Percentiles rank a stretch among this genome's conserved stretches.
Conservation (phyloP, 2,797 vertebrate genomes). For the Pampus argenteus region DNA sequence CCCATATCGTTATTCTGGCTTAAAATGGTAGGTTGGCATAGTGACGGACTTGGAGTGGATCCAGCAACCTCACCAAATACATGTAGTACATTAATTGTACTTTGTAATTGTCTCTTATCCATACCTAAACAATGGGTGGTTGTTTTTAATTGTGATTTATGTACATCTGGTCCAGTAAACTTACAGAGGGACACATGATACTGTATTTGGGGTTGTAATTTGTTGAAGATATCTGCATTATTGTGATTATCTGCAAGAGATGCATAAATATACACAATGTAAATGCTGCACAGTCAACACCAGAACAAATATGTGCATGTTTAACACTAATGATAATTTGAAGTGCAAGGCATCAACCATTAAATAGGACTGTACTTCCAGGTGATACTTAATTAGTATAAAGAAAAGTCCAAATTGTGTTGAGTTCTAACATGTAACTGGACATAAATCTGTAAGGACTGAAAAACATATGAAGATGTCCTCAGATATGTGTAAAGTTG, state of each 20-base stretch:
- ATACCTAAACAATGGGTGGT: constrained; percentile 30
- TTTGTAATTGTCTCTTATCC: constrained; percentile 26
- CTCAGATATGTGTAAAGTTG: background rate
- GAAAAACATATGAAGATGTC: background rate
- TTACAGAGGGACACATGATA: constrained; percentile 6
- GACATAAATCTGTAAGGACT: background rate
- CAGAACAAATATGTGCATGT: background rate
- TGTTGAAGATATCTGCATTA: background rate
- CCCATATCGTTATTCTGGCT: constrained; percentile 42
- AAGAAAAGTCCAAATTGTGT: background rate
- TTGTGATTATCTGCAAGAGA: background rate
- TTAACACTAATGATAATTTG: background rate
- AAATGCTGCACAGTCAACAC: background rate
- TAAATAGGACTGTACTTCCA: background rate
- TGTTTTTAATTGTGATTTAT: constrained; percentile 48
- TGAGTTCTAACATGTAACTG: no score
- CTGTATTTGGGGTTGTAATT: constrained; percentile 13
- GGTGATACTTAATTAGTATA: background rate
- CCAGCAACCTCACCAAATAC: constrained; percentile 28
- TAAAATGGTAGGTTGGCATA: constrained; percentile 48
- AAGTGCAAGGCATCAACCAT: background rate
- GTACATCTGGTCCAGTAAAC: constrained; percentile 20
- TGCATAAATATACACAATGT: background rate
- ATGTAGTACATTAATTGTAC: constrained; percentile 30
- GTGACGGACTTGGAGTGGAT: constrained; percentile 33